Conservation (phyloP, 2,797 vertebrate genomes). For the Leptodactylus fallax region DNA sequence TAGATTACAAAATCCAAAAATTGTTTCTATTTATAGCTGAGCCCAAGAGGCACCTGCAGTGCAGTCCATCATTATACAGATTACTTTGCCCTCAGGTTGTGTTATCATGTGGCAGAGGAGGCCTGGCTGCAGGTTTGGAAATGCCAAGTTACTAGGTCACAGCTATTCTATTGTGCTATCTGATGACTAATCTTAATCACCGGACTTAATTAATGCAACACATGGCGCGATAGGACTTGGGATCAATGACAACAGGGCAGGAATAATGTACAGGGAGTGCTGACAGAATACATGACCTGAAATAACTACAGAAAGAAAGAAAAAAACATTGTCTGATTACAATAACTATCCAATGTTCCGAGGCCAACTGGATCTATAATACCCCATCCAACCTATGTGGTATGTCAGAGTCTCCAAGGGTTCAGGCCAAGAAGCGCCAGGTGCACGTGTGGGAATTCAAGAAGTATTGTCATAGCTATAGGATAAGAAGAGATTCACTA, state of each 20-base stretch:
- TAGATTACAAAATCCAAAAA: background rate
- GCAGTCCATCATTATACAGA: background rate
- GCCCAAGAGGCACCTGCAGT: background rate
- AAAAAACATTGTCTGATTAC: background rate
- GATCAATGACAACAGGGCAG: no score
- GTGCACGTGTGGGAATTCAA: no score
- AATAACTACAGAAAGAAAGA: background rate
- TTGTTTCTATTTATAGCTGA: background rate
- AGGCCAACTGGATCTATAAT: background rate
- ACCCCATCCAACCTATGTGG: no score
- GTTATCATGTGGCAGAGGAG: background rate
- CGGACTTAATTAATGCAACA: background rate
- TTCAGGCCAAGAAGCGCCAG: no score
- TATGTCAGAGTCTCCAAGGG: no score
- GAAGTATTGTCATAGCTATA: no score
- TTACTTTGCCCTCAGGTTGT: background rate
- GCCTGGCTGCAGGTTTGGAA: background rate
- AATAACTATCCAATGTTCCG: background rate
- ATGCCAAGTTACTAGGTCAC: background rate
- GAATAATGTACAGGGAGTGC: background rate
- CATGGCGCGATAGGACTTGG: background rate
- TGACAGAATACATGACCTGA: background rate
- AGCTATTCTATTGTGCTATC: background rate
- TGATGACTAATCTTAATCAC: background rate
- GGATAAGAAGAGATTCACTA: no score